Evolutionary conservation across 2,797 vertebrate species (phyloP).

Genomic region (Okamejei kenojei): DNA sequence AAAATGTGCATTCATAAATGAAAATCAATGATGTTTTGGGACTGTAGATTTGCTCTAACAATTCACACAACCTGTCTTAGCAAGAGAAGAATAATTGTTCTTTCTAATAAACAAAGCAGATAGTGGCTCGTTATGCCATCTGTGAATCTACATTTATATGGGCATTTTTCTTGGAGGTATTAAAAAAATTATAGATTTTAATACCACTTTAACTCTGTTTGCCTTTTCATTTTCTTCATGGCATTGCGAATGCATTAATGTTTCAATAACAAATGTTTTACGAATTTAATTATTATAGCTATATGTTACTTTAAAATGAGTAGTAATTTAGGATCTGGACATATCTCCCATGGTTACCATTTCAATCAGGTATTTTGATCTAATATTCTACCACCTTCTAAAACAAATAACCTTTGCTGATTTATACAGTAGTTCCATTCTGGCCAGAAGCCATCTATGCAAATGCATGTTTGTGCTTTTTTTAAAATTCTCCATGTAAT

Average conservation of each 20-base stretch:
- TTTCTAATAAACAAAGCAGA: slow-evolving; percentile 6
- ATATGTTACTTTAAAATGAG: neutral
- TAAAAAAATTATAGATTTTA: neutral
- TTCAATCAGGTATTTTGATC: neutral
- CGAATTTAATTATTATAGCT: neutral
- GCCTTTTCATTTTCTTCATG: neutral
- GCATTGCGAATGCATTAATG: neutral
- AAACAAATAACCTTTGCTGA: neutral
- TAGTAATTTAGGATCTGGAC: neutral
- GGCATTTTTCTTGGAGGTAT: neutral
- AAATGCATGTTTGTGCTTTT: neutral
- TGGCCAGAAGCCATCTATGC: neutral
- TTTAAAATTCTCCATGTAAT: neutral
- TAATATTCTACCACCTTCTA: neutral
- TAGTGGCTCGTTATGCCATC: slow-evolving; percentile 8
- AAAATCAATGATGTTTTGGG: neutral
- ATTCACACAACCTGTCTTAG: neutral
- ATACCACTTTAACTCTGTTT: neutral
- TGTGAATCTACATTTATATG: slow-evolving; percentile 6
- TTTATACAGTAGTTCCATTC: neutral
- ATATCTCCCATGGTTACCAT: neutral
- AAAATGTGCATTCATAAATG: neutral
- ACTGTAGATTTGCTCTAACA: neutral
- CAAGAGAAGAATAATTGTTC: neutral
- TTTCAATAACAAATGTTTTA: neutral